A percentile compares a stretch with the other conserved stretches of the same genome.
Conservation (phyloP, 2,888 invertebrate genomes). For the Drosophila nr. perissopoda region DNA sequence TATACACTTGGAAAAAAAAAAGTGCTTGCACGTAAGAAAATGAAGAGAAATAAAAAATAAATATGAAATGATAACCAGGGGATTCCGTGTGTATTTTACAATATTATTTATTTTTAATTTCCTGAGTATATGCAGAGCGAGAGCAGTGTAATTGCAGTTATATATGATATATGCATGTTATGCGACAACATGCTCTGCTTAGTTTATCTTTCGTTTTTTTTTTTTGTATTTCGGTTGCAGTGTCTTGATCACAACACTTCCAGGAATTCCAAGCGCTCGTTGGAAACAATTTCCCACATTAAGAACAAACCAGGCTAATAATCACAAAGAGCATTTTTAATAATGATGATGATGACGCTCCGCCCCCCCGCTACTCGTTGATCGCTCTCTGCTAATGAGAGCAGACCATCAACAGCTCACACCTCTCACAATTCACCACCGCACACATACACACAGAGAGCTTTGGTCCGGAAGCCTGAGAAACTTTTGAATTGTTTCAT, state of each 20-base stretch:
- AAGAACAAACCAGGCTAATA: slow-evolving; percentile 67
- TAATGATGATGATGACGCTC: slow-evolving; percentile 35
- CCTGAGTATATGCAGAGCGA: background rate
- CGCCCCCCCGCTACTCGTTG: slow-evolving; percentile 18
- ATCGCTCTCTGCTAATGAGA: slow-evolving; percentile 70
- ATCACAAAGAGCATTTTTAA: slow-evolving; percentile 62
- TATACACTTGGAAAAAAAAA: background rate
- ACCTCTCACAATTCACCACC: slow-evolving; percentile 21
- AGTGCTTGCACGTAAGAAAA: background rate
- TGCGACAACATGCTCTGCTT: slow-evolving; percentile 9
- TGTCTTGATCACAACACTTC: slow-evolving; percentile 15
- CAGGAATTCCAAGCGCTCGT: slow-evolving; percentile 26
- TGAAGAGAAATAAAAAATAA: background rate
- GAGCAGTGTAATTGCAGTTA: slow-evolving; percentile 4
- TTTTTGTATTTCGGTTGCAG: slow-evolving; percentile 10
- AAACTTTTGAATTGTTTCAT: slow-evolving; percentile 79
- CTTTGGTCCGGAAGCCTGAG: slow-evolving; percentile 66
- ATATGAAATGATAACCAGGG: background rate
- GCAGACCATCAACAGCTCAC: slow-evolving; percentile 37
- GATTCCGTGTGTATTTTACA: background rate
- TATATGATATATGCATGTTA: background rate
- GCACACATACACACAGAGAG: slow-evolving; percentile 5
- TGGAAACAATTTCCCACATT: slow-evolving; percentile 60
- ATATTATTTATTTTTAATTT: background rate
- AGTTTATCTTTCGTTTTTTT: background rate